Evolutionary conservation across 2,888 invertebrate genomes (phyloP), one percentile per base, ranked within the genome.

Genomic region (Stenodera caucasica): DNA sequence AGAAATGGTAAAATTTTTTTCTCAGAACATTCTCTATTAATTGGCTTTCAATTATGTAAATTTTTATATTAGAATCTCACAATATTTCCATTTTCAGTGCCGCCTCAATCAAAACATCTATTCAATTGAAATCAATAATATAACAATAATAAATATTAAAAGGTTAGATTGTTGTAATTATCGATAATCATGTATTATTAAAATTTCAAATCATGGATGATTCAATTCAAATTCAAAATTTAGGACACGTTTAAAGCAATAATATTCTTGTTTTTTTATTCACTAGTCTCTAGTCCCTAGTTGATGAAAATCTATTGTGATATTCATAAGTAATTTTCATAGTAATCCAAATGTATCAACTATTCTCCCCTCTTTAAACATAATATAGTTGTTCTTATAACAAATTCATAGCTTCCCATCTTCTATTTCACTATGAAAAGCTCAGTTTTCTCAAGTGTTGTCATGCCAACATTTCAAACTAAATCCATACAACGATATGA

Each of bases 341-440:
- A 57, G 58, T 66, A 69, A 69, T 72, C 67, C 32, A 23, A 57
- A 61, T 32, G 21, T 9, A 37, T 12, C 32, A 53, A 53, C 9
- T 55, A 51, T 49, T 56, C 49, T 58, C 50, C 53, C 49, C 49
- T 57, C 61, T 58, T 52, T 63, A 64, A 60, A 50, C 58, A 32
- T 53, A 33, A 12, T 32, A 35, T 18, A 11, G 11, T 49, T 40
- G 7, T 30, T 32, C 65, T 67, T 64, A 69, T 70, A 61, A 67
- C 66, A 58, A 62, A 69, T 70, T 70, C 71, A 72, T 72, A 56
- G 67, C 62, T 55, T 58, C 40, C 45, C 49, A 29, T 14, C 15
- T 1, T 15, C n/a, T 45, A 11, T 5, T 12, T 45, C 6, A 5
- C 11, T 23, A 45, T n/a, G 53, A 55, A 64, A 68, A 60, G 65